Evolutionary conservation across 2,113 vertebrate genomes (phyloP), one percentile per base, ranked within the genome.

Genomic region (Limnothrissa miodon): DNA sequence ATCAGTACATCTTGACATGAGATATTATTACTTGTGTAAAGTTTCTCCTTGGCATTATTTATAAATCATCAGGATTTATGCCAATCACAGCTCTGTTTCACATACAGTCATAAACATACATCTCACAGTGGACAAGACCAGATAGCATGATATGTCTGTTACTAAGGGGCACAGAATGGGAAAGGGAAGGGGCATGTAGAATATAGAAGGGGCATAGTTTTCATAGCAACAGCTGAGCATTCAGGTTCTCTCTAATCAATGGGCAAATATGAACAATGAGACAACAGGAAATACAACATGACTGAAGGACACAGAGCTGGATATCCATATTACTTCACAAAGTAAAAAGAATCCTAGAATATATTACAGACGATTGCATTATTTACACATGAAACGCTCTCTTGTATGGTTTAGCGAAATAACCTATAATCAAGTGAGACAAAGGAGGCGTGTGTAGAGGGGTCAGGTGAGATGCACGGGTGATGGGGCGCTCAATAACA

Each of bases 401-500:
- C 66, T 74, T 17, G 9, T 33, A 39, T 29, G 66, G 29, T 74
- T 74, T 74, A 11, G 66, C 66, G 15, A 74, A 74, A 74, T 33
- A 36, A 29, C 29, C 33, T 33, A 11, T 84, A 83, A 87, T 87
- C 45, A 86, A 66, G 84, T 42, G 89, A 90, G 88, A 91, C 90
- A 83, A 84, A 88, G 90, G 87, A 85, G 88, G 90, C 88, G 87
- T 89, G 88, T 82, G 81, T 42, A 85, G 85, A 1, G 84, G 84
- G 11, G 80, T 86, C 90, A 92, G 93, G 92, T 92, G 90, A 93
- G 90, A 90, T 89, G 91, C 45, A 44, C 87, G 89, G 91, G 90
- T 90, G 91, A 93, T 88, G 91, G 90, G 88, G 93, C 89, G 90
- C 88, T 94, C 93, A 93, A 93, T 93, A 94, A 93, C 88, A 96